phyloP scores from a whole-genome alignment of 2,113 vertebrate genomes.

The Saguinus midas region DNA sequence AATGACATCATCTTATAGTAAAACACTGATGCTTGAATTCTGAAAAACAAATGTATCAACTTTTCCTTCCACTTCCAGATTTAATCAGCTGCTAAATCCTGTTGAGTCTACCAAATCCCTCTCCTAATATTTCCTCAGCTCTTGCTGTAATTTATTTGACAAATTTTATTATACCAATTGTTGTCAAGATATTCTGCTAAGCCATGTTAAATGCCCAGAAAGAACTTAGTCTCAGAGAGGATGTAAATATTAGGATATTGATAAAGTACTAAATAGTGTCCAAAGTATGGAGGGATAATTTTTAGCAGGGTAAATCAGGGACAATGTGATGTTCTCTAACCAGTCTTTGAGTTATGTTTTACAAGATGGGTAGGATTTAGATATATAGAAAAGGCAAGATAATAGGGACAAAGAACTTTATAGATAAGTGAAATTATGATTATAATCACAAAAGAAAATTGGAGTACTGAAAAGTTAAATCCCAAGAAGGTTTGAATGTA shows the following conservation, averaged over 20 bases:
- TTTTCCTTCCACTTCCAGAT: not conserved
- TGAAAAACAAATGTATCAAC: conserved; percentile 10
- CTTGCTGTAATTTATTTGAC: conserved; percentile 58
- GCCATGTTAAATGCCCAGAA: conserved; percentile 37
- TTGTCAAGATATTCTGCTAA: conserved; percentile 50
- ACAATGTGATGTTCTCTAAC: not conserved
- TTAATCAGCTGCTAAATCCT: conserved; percentile 53
- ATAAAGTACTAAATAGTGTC: conserved; percentile 27
- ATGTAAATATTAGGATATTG: conserved; percentile 40
- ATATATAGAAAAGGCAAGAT: not conserved
- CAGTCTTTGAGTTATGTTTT: not conserved
- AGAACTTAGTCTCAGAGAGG: conserved; percentile 21
- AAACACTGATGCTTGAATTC: not conserved
- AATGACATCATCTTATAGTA: not conserved
- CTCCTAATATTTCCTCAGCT: conserved; percentile 45
- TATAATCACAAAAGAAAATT: not conserved
- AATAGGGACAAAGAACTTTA: not conserved
- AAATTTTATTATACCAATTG: conserved; percentile 58
- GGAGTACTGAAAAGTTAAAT: not conserved
- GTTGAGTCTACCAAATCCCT: conserved; percentile 55
- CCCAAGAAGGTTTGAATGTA: not conserved
- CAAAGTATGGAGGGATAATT: not conserved
- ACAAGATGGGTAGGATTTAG: not conserved
- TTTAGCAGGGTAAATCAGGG: not conserved
- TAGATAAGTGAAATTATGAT: not conserved